These are phyloP conservation scores for Brachionus manjavacas DNA, from an alignment of 1,140 invertebrate species.

Conservation along the genomic window DNA sequence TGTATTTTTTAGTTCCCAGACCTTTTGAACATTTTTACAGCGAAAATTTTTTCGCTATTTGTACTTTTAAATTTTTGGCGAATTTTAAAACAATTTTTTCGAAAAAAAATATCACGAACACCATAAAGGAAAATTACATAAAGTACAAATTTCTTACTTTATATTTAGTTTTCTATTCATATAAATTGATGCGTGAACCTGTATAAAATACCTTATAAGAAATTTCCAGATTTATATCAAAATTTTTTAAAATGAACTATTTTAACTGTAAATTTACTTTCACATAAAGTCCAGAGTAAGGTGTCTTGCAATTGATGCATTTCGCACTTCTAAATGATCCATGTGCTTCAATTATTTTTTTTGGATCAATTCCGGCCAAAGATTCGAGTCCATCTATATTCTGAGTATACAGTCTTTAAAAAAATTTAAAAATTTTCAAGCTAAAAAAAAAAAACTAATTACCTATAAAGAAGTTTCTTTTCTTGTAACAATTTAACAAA, in stretches of 20 bases:
- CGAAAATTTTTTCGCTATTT: no score
- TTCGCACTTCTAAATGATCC: constrained; percentile 83
- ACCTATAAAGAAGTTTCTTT: constrained; percentile 4
- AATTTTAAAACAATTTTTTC: no score
- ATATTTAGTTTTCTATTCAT: no score
- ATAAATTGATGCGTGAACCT: no score
- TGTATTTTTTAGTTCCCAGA: no score
- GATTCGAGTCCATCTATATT: constrained; percentile 90
- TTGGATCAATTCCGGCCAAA: constrained; percentile 73
- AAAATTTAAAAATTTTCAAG: neutral
- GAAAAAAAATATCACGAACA: no score
- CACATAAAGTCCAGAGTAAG: constrained; percentile 60
- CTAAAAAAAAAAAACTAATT: neutral
- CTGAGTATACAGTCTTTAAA: constrained; percentile 58
- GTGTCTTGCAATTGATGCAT: constrained; percentile 71
- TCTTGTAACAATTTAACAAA: constrained; percentile 41
- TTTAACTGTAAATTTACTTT: neutral
- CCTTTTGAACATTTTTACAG: no score
- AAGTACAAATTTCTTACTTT: no score
- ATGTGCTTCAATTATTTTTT: constrained; percentile 85
- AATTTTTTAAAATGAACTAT: neutral
- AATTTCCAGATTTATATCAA: neutral
- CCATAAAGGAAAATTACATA: no score
- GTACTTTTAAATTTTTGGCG: no score
- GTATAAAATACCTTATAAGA: neutral